A percentile compares a stretch with the other conserved stretches of the same genome.
Evolutionary conservation across 2,797 vertebrate species (phyloP).

Genomic region (Smutsia gigantea): DNA sequence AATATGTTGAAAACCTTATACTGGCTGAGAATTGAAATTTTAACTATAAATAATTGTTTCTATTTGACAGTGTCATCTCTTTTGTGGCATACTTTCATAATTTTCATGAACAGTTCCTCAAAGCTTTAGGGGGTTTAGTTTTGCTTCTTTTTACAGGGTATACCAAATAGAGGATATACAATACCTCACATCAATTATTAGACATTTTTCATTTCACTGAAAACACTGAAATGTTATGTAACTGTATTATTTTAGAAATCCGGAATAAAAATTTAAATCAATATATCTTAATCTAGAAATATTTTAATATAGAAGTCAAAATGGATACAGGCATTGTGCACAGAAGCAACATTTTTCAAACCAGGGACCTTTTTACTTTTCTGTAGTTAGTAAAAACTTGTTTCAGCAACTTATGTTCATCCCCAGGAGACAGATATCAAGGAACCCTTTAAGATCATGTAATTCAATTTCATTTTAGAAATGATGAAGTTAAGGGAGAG

Average conservation of each 20-base stretch:
- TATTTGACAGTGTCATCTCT: not conserved
- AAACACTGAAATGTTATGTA: not conserved
- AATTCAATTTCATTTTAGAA: conserved; percentile 6
- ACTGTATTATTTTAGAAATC: not conserved
- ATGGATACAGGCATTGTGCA: not conserved
- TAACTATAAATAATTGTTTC: not conserved
- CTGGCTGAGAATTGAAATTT: not conserved
- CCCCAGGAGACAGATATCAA: not conserved
- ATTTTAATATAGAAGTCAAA: not conserved
- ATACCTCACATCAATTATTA: not conserved
- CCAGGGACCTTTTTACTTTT: not conserved
- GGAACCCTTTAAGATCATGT: not conserved
- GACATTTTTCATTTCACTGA: not conserved
- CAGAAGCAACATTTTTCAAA: not conserved
- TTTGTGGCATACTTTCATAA: not conserved
- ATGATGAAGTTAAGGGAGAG: not conserved
- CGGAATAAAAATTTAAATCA: not conserved
- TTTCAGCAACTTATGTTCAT: not conserved
- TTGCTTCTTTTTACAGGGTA: not conserved
- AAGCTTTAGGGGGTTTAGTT: not conserved
- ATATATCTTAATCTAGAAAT: not conserved
- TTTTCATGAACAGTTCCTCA: conserved; percentile 9
- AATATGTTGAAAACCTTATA: not conserved
- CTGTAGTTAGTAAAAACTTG: not conserved
- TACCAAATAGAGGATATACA: not conserved